Base-by-base conservation (phyloP, 2,113 vertebrate species). In the Patagioenas fasciata region DNA sequence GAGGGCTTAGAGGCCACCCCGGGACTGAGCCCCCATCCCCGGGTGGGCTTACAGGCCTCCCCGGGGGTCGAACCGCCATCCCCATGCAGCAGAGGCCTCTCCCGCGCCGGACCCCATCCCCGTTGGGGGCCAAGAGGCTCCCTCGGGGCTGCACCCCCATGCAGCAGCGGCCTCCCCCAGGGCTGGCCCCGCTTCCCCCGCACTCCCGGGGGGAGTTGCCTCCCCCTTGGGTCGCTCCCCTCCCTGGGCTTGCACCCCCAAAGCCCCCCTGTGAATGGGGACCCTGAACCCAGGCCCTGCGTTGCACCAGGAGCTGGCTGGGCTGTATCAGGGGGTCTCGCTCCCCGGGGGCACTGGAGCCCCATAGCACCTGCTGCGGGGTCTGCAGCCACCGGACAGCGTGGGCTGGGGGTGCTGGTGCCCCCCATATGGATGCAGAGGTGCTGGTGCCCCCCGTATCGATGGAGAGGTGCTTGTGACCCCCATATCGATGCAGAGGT, bases 381-480 rank as follows among this genome's bases (percentile, higher is more conserved):
- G 65, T 36, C 26, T 1, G 6, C 60, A 47, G 72, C 66, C 48
- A 9, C 25, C 50, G 4, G 58, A 15, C 9, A 3, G 54, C n/a
- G 15, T 7, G 16, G 42, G 42, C 42, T 44, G 42, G 42, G 42
- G 42, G 42, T 44, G 42, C 42, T 42, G 42, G 40, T 40, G 40
- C 40, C 40, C 40, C 40, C 42, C 42, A 9, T 42, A 42, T 42
- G 5, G 42, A 42, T 42, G 42, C 15, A 42, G 42, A 16, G 42
- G 42, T 42, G 42, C 42, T 42, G 42, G 42, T n/a, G n/a, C 2
- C 61, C n/a, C 53, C 26, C 6, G 0, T 1, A 0, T 1, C 0
- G 3, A 19, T 18, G 74, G 13, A 7, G 34, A 3, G 89, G 2
- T 11, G 42, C 38, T 18, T 78, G 48, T 20, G 48, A 19, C 47